Evolutionary conservation across 2,797 vertebrate species (phyloP), one percentile per base, ranked within the genome.

Genomic region (Sciaenops ocellatus): DNA sequence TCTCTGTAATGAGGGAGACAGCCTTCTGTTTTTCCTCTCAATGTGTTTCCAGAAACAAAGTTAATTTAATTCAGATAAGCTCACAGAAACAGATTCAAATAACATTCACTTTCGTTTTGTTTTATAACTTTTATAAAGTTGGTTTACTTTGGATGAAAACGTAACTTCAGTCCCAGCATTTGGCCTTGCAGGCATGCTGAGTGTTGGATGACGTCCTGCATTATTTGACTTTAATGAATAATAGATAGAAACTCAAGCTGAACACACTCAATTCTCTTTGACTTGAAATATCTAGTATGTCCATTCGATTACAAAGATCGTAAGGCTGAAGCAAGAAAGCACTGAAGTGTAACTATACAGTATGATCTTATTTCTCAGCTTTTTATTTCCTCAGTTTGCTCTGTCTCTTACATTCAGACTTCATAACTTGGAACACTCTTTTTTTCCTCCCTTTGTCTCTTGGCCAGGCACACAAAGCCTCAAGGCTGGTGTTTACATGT

Each of bases 221-320:
- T 80, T 62, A 60, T 76, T 82, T 70, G 56, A 84, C 73, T 82
- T 78, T 44, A 62, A 84, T 77, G 61, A 77, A 79, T 52, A 67
- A 79, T 56, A 73, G 71, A 84, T 61, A 15, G 61, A 64, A 30
- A 30, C 63, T 73, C 10, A 12, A 44, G 11, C 69, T 59, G 69
- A 68, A 73, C 65, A 56, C 44, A 24, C 54, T 63, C 15, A 15
- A 22, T 60, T 76, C 42, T 73, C 68, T 69, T 65, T 76, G 71
- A 76, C 78, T 67, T 66, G 47, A 74, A 51, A 75, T 47, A 70
- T 82, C 59, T 57, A 11, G 28, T 34, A 42, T 20, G 24, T 82
- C 69, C 46, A 18, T 59, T 79, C 26, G 12, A 71, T 77, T 65
- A 69, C 67, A 76, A 66, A 76, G 16, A 16, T 71, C 20, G 55